These are phyloP conservation scores for Crypturellus tataupa DNA, from an alignment of 2,797 vertebrate genomes.

Conservation along the genomic window DNA sequence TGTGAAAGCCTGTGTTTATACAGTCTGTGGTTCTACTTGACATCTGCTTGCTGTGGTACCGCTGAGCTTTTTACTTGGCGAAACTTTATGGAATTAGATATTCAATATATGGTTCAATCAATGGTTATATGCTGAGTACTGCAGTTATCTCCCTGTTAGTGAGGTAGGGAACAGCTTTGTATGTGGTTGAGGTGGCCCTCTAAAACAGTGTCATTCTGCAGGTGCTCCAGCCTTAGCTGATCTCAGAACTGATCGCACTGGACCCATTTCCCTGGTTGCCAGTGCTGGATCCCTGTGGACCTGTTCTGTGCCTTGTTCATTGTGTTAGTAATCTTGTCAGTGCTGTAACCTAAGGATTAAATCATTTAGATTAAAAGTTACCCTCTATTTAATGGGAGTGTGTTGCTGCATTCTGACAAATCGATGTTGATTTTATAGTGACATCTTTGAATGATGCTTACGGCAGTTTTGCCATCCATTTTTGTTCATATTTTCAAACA, in stretches of 20 bases:
- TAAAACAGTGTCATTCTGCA: background rate
- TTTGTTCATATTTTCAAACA: background rate
- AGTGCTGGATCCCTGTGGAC: background rate
- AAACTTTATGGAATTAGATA: background rate
- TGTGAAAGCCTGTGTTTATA: background rate
- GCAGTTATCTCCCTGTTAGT: background rate
- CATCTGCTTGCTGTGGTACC: background rate
- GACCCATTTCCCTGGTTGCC: background rate
- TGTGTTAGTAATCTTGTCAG: background rate
- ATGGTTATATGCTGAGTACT: accelerated
- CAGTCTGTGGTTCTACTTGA: background rate
- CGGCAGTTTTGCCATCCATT: background rate
- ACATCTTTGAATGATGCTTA: background rate
- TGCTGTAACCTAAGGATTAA: background rate
- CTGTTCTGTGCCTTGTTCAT: background rate
- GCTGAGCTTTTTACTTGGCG: background rate
- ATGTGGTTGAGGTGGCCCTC: background rate
- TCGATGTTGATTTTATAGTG: background rate
- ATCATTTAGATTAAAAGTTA: background rate
- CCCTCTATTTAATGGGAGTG: background rate
- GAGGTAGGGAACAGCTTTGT: background rate
- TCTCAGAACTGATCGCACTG: background rate
- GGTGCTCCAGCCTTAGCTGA: background rate
- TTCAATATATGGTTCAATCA: too few species aligned
- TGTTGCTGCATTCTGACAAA: background rate